Conservation (phyloP, 1,140 invertebrate species). For the Megalopta genalis region DNA sequence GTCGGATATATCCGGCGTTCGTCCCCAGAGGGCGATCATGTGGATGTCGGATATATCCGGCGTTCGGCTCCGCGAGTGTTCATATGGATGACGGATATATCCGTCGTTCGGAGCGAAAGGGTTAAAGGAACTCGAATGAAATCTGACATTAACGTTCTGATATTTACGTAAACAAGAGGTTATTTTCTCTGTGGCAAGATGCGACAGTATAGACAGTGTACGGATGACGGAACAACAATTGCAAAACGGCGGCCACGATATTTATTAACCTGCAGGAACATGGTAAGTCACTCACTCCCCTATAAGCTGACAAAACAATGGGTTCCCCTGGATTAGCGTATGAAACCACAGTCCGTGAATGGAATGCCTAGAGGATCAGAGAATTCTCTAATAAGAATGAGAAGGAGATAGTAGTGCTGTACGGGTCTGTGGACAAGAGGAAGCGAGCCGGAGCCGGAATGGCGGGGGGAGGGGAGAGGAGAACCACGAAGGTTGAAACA, state of each 20-base stretch:
- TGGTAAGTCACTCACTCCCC: background rate
- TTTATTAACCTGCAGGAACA: background rate
- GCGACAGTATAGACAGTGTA: no score
- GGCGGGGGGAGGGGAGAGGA: no score
- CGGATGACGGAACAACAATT: background rate
- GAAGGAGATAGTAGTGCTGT: background rate
- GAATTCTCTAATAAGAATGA: conserved; percentile 2
- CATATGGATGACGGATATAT: no score
- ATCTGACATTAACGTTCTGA: no score
- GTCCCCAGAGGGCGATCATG: no score
- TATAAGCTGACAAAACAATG: conserved; percentile 16
- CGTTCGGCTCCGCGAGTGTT: no score
- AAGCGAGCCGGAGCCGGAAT: background rate
- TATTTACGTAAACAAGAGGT: no score
- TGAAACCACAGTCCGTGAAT: conserved; percentile 15
- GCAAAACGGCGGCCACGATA: background rate
- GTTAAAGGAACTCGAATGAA: no score
- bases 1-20: no score
- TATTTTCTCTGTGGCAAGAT: no score
- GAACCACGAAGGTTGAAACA: conserved; percentile 38
- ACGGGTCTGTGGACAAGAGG: background rate
- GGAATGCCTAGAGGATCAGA: background rate
- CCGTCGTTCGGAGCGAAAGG: no score
- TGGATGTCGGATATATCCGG: no score
- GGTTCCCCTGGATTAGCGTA: conserved; percentile 26